phyloP scores from a whole-genome alignment of 2,797 vertebrate genomes.

The Artibeus lituratus region DNA sequence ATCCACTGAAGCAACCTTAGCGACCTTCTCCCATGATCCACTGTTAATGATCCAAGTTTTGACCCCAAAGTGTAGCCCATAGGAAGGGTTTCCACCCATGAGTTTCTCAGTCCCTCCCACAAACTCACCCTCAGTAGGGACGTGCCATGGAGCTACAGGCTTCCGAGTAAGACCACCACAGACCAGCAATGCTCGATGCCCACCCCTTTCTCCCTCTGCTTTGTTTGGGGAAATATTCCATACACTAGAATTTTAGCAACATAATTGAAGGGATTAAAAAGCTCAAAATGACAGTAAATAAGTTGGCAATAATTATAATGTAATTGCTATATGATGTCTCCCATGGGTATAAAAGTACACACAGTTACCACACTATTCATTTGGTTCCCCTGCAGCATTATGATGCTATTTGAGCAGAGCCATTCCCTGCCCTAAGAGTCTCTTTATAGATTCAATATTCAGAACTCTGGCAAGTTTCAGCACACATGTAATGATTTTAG shows the following conservation, averaged over 20 bases:
- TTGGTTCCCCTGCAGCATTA: neutral
- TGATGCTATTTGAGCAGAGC: neutral
- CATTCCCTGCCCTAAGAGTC: neutral
- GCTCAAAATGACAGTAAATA: constrained; percentile 17
- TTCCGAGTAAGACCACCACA: neutral
- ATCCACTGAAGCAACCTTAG: neutral
- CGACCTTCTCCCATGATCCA: neutral
- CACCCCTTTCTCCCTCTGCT: neutral
- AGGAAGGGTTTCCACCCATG: neutral
- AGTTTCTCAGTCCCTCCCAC: neutral
- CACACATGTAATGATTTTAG: neutral
- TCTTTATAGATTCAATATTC: neutral
- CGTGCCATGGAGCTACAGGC: neutral
- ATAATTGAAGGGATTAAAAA: constrained; percentile 10
- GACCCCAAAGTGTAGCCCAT: neutral
- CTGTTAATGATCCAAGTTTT: neutral
- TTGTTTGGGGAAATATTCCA: neutral
- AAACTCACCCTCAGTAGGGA: neutral
- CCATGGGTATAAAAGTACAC: neutral
- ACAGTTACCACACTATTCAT: neutral
- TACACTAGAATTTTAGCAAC: neutral
- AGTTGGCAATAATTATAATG: neutral
- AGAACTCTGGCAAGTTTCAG: neutral
- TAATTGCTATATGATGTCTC: neutral
- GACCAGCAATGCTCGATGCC: neutral